Evolutionary conservation across 2,113 vertebrate species (phyloP).

Genomic region (Rhegmatorhina hoffmannsi): DNA sequence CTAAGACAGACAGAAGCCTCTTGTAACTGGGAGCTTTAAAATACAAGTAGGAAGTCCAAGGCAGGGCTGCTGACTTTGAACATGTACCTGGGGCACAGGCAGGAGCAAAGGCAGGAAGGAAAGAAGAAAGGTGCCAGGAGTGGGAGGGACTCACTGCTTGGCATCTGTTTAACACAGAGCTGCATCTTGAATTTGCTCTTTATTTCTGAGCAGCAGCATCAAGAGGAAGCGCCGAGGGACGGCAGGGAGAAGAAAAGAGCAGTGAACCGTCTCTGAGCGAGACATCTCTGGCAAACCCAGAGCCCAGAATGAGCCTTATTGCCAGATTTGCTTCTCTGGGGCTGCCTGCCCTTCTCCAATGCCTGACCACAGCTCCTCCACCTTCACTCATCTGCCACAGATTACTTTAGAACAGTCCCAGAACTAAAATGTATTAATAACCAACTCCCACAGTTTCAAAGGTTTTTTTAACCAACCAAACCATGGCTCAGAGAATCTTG

Average conservation of each 20-base stretch:
- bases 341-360: background rate
- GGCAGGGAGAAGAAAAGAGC: background rate
- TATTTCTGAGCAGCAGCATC: background rate
- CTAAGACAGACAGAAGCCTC: background rate
- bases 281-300: background rate
- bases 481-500: background rate
- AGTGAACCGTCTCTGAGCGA: background rate
- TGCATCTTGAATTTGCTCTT: background rate
- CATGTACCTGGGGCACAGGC: background rate
- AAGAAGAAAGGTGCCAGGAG: background rate
- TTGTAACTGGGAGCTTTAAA: background rate
- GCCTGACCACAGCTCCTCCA: background rate
- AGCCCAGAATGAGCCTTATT: background rate
- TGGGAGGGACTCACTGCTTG: background rate
- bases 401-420: background rate
- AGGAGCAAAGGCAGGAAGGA: background rate
- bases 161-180: background rate
- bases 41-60: background rate
- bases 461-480: background rate
- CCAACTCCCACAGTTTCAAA: background rate
- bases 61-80: background rate
- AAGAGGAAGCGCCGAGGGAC: background rate
- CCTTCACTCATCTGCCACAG: background rate
- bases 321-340: background rate
- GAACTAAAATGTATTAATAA: background rate